Evolutionary conservation across 1,140 invertebrate species (phyloP).

Genomic region (Euwallacea fornicatus): DNA sequence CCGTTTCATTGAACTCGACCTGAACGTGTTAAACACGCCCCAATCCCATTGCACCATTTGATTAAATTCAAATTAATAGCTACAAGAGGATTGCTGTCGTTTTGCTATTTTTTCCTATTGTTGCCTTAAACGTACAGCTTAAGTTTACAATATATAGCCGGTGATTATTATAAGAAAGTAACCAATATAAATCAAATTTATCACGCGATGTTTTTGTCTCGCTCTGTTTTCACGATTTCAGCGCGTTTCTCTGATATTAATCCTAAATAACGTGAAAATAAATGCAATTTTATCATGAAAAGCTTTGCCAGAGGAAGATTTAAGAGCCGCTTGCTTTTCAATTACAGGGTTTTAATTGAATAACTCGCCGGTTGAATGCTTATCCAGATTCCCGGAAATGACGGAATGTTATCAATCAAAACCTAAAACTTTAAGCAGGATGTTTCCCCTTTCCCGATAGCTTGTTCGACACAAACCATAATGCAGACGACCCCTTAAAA

Average conservation of each 20-base stretch:
- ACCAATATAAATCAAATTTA: conserved; percentile 17
- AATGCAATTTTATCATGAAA: conserved; percentile 23
- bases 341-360: not conserved
- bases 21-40: no score
- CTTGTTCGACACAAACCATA: conserved; percentile 20
- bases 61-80: not conserved
- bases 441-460: not conserved
- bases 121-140: not conserved
- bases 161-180: conserved; percentile 12
- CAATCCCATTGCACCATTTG: no score
- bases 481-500: conserved; percentile 20
- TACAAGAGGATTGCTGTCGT: not conserved
- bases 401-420: not conserved
- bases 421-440: conserved; percentile 7
- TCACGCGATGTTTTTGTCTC: conserved; percentile 20
- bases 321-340: conserved; percentile 14
- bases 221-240: conserved; percentile 11
- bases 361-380: no score
- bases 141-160: conserved; percentile 1
- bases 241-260: conserved; percentile 22
- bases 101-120: not conserved
- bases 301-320: conserved; percentile 4
- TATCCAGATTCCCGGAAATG: no score
- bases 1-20: no score
- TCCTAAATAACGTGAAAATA: conserved; percentile 18